These are phyloP conservation scores for Loriculus beryllinus DNA, from an alignment of 2,797 vertebrate species.

Conservation along the genomic window DNA sequence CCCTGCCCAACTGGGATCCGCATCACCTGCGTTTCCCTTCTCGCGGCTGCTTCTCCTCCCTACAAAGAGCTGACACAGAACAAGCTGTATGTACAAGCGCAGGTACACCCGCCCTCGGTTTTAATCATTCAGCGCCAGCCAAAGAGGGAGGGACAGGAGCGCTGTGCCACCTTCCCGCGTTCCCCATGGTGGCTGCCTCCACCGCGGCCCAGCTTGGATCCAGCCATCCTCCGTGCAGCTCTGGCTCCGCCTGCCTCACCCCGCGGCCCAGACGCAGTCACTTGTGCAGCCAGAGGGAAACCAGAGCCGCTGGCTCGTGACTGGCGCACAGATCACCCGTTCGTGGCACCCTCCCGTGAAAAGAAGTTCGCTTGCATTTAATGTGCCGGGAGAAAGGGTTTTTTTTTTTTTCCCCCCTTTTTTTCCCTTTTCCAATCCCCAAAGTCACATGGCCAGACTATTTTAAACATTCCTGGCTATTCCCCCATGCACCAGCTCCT, in stretches of 20 bases:
- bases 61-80: neutral
- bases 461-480: constrained; percentile 69
- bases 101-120: constrained; percentile 11
- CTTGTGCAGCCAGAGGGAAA: constrained; percentile 35
- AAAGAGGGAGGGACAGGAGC: constrained; percentile 41
- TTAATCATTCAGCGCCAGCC: constrained; percentile 55
- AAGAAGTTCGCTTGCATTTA: constrained; percentile 28
- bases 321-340: constrained; percentile 4
- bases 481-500: constrained; percentile 64
- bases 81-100: neutral
- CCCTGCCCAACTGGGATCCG: neutral
- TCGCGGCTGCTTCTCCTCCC: neutral
- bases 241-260: neutral
- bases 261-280: neutral
- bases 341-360: neutral
- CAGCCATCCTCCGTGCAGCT: neutral
- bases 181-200: neutral
- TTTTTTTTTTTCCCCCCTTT: neutral
- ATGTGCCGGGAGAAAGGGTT: neutral
- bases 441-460: constrained; percentile 66
- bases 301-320: constrained; percentile 26
- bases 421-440: constrained; percentile 29
- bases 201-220: constrained; percentile 1
- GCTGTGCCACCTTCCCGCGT: neutral
- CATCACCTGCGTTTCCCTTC: accelerated